Evolutionary conservation across 2,113 vertebrate species (phyloP).

Genomic region (Oxyruncus cristatus): DNA sequence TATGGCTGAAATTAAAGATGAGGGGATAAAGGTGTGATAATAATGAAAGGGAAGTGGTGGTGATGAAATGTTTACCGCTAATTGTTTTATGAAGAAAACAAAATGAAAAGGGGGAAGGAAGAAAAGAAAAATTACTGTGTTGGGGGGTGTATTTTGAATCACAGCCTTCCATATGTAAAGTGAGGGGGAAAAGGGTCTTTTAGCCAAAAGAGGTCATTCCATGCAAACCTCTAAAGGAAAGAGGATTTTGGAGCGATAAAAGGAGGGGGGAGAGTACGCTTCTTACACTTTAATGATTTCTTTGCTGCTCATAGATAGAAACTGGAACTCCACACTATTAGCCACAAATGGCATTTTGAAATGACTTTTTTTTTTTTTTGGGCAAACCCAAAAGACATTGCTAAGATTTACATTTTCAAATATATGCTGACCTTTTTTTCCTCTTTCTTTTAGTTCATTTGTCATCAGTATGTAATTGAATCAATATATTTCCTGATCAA

Average conservation of each 20-base stretch:
- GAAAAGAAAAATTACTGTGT: background rate
- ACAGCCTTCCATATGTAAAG: background rate
- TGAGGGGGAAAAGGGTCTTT: background rate
- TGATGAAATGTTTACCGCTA: background rate
- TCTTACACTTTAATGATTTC: slow-evolving; percentile 80
- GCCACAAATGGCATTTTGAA: slow-evolving; percentile 97
- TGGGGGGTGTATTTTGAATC: background rate
- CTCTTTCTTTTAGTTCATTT: slow-evolving; percentile 91
- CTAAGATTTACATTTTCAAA: slow-evolving; percentile 99
- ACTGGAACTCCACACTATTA: slow-evolving; percentile 82
- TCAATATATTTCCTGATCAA: slow-evolving; percentile 99
- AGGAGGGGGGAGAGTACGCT: slow-evolving; percentile 56
- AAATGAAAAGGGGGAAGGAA: background rate
- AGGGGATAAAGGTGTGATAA: background rate
- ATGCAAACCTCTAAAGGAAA: slow-evolving; percentile 46
- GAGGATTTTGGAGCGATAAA: slow-evolving; percentile 75
- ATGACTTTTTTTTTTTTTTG: slow-evolving; percentile 83
- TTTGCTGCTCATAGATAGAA: slow-evolving; percentile 74
- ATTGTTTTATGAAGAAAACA: slow-evolving; percentile 21
- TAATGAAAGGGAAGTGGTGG: background rate
- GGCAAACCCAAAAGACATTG: slow-evolving; percentile 94
- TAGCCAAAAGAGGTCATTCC: slow-evolving; percentile 27
- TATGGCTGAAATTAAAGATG: background rate
- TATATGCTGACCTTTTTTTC: slow-evolving; percentile 99
- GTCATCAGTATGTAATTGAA: slow-evolving; percentile 99